phyloP scores from a whole-genome alignment of 2,113 vertebrate genomes.

The Calyptomena viridis region DNA sequence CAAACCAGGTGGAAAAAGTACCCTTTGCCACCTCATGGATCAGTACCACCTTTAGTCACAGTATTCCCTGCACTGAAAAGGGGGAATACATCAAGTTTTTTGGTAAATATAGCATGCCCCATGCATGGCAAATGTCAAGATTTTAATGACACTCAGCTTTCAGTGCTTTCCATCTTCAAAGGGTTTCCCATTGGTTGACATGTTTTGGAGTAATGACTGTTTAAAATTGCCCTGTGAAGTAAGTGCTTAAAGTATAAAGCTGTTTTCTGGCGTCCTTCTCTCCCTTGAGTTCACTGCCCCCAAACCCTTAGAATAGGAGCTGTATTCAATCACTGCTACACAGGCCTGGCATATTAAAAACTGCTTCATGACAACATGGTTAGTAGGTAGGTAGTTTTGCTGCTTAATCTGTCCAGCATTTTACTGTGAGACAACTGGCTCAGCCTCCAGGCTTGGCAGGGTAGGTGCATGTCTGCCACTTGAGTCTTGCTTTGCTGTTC shows the following conservation, averaged over 20 bases:
- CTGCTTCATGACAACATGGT: background rate
- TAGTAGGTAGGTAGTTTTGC: background rate
- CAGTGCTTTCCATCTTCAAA: conserved; percentile 1
- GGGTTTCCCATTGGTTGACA: background rate
- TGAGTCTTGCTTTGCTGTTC: background rate
- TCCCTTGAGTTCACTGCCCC: background rate
- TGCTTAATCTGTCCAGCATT: background rate
- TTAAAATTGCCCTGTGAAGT: background rate
- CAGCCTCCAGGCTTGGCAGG: background rate
- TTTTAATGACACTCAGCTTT: conserved; percentile 1
- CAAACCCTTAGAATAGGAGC: background rate
- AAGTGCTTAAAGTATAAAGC: background rate
- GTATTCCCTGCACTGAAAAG: background rate
- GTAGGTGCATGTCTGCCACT: background rate
- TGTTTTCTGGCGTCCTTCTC: background rate
- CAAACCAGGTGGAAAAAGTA: conserved; percentile 17
- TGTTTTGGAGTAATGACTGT: background rate
- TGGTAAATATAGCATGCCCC: background rate
- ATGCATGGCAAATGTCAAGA: conserved; percentile 3
- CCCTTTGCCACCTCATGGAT: background rate
- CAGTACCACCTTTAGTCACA: background rate
- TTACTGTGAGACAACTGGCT: background rate
- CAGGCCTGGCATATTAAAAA: background rate
- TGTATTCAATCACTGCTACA: background rate
- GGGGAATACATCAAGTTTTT: background rate